Percentiles rank a stretch among this genome's conserved stretches.
These are phyloP conservation scores for Cactoblastis cactorum DNA, from an alignment of 2,888 invertebrate species.

Conservation along the genomic window DNA sequence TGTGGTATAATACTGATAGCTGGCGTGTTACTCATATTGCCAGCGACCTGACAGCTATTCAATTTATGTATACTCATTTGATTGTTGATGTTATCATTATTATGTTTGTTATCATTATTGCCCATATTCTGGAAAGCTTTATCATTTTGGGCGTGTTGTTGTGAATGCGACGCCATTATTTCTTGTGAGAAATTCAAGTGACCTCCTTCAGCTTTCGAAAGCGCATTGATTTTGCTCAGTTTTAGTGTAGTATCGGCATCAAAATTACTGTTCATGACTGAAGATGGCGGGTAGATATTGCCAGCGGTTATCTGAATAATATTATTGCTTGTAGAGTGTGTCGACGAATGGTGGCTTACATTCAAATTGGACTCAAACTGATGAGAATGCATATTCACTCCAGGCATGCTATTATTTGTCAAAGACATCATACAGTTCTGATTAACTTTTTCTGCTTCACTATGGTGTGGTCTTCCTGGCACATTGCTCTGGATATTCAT, in stretches of 20 bases:
- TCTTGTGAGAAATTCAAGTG: constrained; percentile 72
- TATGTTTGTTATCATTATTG: constrained; percentile 58
- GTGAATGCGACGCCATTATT: constrained; percentile 71
- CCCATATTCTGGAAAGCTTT: constrained; percentile 70
- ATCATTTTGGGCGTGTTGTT: constrained; percentile 65
- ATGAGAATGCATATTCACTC: constrained; percentile 57
- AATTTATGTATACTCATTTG: constrained; percentile 67
- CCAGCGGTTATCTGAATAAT: constrained; percentile 72
- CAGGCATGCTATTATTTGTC: constrained; percentile 45
- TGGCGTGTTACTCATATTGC: constrained; percentile 54
- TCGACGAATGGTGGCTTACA: constrained; percentile 60
- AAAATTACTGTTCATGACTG: constrained; percentile 62
- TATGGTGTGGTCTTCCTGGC: constrained; percentile 47
- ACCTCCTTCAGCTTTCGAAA: constrained; percentile 70
- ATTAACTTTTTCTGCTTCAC: constrained; percentile 57
- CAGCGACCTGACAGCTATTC: constrained; percentile 66
- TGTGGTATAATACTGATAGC: constrained; percentile 70
- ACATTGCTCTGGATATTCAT: constrained; percentile 56
- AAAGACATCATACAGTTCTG: constrained; percentile 62
- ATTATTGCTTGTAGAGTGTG: constrained; percentile 62
- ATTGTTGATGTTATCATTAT: constrained; percentile 46
- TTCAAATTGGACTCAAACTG: constrained; percentile 61
- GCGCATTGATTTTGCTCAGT: constrained; percentile 68
- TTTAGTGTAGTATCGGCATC: constrained; percentile 71
- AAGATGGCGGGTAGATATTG: constrained; percentile 66